Evolutionary conservation across 2,888 invertebrate species (phyloP).

Genomic region (Phortica okadai): DNA sequence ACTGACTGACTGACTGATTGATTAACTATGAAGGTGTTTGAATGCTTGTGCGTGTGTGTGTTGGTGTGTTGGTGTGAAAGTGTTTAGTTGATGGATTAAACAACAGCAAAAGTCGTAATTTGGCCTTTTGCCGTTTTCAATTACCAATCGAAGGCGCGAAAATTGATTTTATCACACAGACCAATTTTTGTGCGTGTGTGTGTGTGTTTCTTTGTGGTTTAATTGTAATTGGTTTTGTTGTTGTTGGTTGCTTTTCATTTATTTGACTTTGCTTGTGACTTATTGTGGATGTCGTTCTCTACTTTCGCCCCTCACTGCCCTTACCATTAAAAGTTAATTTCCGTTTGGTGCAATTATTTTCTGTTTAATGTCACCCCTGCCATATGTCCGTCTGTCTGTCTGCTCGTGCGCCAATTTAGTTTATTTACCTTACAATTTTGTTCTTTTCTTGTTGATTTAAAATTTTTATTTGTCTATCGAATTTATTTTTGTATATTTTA

Average conservation of each 20-base stretch:
- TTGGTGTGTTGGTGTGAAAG: too few relatives aligned
- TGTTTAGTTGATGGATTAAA: neutral
- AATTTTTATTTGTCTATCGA: too few relatives aligned
- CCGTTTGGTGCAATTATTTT: neutral
- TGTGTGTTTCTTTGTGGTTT: neutral
- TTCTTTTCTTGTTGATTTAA: neutral
- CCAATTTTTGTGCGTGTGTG: neutral
- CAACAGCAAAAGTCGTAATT: neutral
- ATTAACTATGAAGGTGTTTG: neutral
- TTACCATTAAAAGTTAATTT: conserved; percentile 23
- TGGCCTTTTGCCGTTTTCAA: conserved; percentile 25
- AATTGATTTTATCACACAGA: neutral
- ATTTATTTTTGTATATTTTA: too few relatives aligned
- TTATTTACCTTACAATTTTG: neutral
- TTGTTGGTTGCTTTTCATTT: conserved; percentile 5
- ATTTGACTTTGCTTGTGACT: too few relatives aligned
- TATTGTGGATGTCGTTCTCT: too few relatives aligned
- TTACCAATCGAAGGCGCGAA: neutral
- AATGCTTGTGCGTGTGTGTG: too few relatives aligned
- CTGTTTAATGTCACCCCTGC: too few relatives aligned
- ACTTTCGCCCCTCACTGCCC: neutral
- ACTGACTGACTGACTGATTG: conserved; percentile 5
- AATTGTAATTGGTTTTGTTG: neutral
- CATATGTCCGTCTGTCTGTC: too few relatives aligned
- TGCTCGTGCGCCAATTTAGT: too few relatives aligned